A percentile compares a stretch with the other conserved stretches of the same genome.
Conservation (phyloP, 2,113 vertebrate genomes). For the Petromus typicus region DNA sequence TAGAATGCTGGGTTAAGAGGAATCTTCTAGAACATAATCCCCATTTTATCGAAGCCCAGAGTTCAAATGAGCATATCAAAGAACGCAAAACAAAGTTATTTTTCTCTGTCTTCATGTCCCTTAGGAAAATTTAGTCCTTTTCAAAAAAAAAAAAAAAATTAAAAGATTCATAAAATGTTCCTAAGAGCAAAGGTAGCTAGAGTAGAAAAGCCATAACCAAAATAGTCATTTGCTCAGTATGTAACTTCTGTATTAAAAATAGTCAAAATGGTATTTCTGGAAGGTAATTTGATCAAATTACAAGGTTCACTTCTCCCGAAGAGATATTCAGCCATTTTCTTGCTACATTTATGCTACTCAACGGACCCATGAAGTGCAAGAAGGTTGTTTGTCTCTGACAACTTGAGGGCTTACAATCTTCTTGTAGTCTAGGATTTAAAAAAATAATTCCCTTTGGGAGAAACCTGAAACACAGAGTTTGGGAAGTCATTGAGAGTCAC, state of each 20-base stretch:
- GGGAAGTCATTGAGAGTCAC: neutral
- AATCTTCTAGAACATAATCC: slow-evolving; percentile 56
- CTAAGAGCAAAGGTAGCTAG: neutral
- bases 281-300: slow-evolving; percentile 81
- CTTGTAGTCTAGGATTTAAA: slow-evolving; percentile 33
- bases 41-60: neutral
- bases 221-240: slow-evolving; percentile 68
- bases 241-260: slow-evolving; percentile 69
- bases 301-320: slow-evolving; percentile 78
- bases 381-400: slow-evolving; percentile 62
- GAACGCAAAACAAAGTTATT: slow-evolving; percentile 54
- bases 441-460: slow-evolving; percentile 20
- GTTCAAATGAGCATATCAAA: slow-evolving; percentile 37
- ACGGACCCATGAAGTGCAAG: slow-evolving; percentile 81
- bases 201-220: slow-evolving; percentile 46
- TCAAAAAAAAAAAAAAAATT: slow-evolving; percentile 48
- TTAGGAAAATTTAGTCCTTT: slow-evolving; percentile 30
- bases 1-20: neutral
- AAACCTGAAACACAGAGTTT: slow-evolving; percentile 61
- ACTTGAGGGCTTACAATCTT: slow-evolving; percentile 44
- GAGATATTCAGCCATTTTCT: slow-evolving; percentile 76
- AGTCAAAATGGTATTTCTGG: slow-evolving; percentile 77
- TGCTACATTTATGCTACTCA: slow-evolving; percentile 78
- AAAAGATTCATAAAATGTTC: slow-evolving; percentile 28
- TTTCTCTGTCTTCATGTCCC: neutral